phyloP scores from a whole-genome alignment of 2,888 invertebrate species.

The Monochamus alternatus region DNA sequence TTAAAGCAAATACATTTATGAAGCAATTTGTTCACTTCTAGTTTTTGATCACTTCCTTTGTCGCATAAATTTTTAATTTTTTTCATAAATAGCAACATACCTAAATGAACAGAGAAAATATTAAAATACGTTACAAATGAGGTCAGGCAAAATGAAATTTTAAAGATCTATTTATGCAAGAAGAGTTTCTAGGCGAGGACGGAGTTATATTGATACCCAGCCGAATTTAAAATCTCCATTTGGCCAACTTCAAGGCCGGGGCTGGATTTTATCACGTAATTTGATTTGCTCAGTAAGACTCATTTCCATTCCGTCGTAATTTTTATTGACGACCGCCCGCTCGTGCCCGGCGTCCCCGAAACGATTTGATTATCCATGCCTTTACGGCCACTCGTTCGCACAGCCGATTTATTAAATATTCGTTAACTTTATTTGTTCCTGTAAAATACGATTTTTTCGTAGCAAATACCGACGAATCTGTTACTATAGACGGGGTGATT shows the following conservation, averaged over 20 bases:
- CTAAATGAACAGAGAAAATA: too few relatives aligned
- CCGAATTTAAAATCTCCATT: background rate
- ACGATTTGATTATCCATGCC: conserved; percentile 31
- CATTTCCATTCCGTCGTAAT: conserved; percentile 29
- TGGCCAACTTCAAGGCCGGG: conserved; percentile 1
- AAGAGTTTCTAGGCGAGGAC: too few relatives aligned
- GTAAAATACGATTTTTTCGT: background rate
- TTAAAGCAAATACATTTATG: too few relatives aligned
- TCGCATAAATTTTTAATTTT: too few relatives aligned
- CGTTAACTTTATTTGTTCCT: conserved; percentile 20
- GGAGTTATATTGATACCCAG: too few relatives aligned
- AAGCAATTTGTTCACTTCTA: too few relatives aligned
- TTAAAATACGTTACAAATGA: too few relatives aligned
- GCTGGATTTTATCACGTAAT: conserved; percentile 27
- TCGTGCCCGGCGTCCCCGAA: background rate
- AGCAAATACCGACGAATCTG: conserved; percentile 1
- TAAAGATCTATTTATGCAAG: too few relatives aligned
- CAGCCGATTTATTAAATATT: conserved; percentile 32
- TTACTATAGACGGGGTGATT: conserved; percentile 50
- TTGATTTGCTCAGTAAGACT: conserved; percentile 31
- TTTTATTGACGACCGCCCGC: conserved; percentile 23
- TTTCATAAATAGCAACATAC: too few relatives aligned
- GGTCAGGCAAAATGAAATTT: too few relatives aligned
- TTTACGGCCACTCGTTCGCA: conserved; percentile 23
- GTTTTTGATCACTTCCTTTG: too few relatives aligned